Base-by-base conservation (phyloP, 2,888 invertebrate genomes). In the Synanthedon myopaeformis region DNA sequence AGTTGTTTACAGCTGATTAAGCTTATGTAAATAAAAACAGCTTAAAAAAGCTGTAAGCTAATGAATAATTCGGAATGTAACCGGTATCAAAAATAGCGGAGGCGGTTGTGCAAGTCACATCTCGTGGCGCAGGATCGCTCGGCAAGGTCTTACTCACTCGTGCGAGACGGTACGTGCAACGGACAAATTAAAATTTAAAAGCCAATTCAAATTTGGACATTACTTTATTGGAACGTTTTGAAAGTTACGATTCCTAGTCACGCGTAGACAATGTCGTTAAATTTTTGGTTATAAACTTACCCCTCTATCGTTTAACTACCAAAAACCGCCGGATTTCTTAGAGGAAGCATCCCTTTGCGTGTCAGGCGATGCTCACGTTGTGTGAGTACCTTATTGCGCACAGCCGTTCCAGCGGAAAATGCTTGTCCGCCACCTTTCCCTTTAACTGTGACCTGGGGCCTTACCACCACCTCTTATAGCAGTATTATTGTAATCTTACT, bases 101-200 rank as follows among this genome's bases (percentile, higher is more conserved):
- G 72, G 57, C 35, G 63, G 69, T 82, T 81, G 74, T 79, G 82
- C 83, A 82, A 82, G 82, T 82, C 85, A 84, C 82, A 85, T 81
- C 80, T 72, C 65, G 69, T 52, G 51, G 64, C 70, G 63, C 78
- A 78, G 82, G 84, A 83, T 72, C 76, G 67, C 66, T 64, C 66
- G 62, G 60, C 80, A 83, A 85, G 84, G 84, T 70, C 75, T 70
- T 70, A 70, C 14, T 54, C 73, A 67, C 55, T 78, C 85, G 83
- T 85, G 85, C 84, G 65, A 66, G 68, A 70, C 74, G 49, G 67
- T 70, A 77, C 83, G 82, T 81, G 82, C 67, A 70, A 64, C 58
- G 62, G 53, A 59, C 65, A 3, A 13, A 53, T 49, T 45, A 42
- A 54, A 53, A 52, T 55, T 45, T 51, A 56, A 55, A 57, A 57